Conservation (phyloP, 2,888 invertebrate species). For the Lottia scabra region DNA sequence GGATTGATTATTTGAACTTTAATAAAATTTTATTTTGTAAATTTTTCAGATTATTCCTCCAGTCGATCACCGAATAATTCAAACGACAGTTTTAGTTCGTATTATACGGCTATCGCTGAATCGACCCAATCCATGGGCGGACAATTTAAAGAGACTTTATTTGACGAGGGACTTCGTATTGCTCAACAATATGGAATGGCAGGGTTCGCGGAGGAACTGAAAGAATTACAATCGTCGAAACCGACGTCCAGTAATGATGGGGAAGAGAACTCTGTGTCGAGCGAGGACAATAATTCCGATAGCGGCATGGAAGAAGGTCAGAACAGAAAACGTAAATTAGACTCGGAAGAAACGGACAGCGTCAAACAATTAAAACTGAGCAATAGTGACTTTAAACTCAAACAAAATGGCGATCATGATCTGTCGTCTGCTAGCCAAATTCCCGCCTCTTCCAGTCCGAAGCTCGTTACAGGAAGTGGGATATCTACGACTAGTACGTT, state of each 20-base stretch:
- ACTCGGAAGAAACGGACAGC: background rate
- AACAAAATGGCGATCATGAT: background rate
- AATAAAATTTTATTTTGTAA: background rate
- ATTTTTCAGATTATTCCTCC: constrained; percentile 15
- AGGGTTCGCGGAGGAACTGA: constrained; percentile 63
- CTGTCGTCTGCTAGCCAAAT: no score
- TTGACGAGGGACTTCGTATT: constrained; percentile 71
- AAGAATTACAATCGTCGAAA: constrained; percentile 40
- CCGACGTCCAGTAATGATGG: background rate
- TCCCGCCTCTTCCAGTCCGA: no score
- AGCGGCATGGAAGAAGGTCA: background rate
- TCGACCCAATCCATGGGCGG: background rate
- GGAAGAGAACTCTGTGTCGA: constrained; percentile 7
- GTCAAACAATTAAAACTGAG: background rate
- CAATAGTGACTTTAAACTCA: background rate
- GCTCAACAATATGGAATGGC: constrained; percentile 68
- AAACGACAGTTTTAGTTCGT: constrained; percentile 16
- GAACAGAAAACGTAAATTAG: background rate
- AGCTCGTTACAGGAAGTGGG: no score
- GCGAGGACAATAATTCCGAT: background rate
- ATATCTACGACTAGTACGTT: no score
- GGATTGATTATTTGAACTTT: no score
- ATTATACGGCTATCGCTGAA: constrained; percentile 15
- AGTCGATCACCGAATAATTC: constrained; percentile 21
- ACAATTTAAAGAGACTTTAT: constrained; percentile 61